phyloP scores from a whole-genome alignment of 2,888 invertebrate genomes.

The Ceriagrion tenellum region DNA sequence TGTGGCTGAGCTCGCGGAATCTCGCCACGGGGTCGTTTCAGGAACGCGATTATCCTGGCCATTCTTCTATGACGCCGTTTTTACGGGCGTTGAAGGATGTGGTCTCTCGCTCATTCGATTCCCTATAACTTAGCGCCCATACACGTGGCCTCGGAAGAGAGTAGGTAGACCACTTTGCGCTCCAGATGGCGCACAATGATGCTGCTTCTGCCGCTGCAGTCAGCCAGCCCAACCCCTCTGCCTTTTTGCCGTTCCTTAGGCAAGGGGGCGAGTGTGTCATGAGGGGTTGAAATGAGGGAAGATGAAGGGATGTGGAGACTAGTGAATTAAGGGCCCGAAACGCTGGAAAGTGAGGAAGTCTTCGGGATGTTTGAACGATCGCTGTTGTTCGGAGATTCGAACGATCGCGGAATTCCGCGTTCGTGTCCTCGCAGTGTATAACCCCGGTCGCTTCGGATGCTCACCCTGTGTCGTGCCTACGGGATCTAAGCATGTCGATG shows the following conservation, averaged over 20 bases:
- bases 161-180: slow-evolving; percentile 1
- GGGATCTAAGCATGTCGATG: too few species aligned
- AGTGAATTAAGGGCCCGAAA: slow-evolving; percentile 12
- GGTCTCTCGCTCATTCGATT: slow-evolving; percentile 38
- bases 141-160: background rate
- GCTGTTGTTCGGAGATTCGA: too few species aligned
- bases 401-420: too few species aligned
- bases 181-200: slow-evolving; percentile 42
- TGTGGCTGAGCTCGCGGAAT: slow-evolving; percentile 46
- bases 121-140: slow-evolving; percentile 44
- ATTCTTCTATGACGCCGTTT: slow-evolving; percentile 50
- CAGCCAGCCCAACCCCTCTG: background rate
- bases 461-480: too few species aligned
- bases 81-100: slow-evolving; percentile 45
- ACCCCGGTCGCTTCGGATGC: too few species aligned
- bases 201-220: background rate
- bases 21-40: slow-evolving; percentile 19
- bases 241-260: background rate
- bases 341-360: background rate
- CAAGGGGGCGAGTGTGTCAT: background rate
- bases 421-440: too few species aligned
- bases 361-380: too few species aligned
- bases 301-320: background rate
- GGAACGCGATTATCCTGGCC: slow-evolving; percentile 45
- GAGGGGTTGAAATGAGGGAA: background rate